These are phyloP conservation scores for Pelagia noctiluca DNA, from an alignment of 30 jellyfish, hydroid and myxozoan genomes.

Conservation along the genomic window DNA sequence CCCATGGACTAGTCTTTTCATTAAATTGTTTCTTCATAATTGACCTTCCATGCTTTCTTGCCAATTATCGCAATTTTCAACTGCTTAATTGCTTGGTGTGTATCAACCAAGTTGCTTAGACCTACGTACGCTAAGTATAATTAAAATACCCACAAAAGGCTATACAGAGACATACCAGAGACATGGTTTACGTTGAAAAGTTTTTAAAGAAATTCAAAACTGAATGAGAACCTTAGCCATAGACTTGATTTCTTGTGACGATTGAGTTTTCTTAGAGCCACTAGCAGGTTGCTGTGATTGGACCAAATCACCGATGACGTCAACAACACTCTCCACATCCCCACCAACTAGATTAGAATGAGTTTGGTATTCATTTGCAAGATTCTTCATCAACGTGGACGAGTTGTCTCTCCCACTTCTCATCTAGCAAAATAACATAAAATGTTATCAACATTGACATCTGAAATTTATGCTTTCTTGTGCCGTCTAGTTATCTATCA, in stretches of 20 bases:
- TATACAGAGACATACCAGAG: no score
- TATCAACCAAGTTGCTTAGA: no score
- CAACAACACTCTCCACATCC: constrained; percentile 28
- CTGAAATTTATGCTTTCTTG: neutral
- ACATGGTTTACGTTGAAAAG: no score
- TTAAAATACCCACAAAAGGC: no score
- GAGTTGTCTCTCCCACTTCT: constrained; percentile 3
- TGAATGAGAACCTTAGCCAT: constrained; percentile 37
- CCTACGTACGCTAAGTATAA: no score
- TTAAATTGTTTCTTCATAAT: no score
- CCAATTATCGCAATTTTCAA: no score
- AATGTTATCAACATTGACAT: neutral
- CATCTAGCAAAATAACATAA: neutral
- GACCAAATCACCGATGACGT: constrained; percentile 27
- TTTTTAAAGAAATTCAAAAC: no score
- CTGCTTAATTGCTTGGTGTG: no score
- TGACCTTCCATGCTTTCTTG: no score
- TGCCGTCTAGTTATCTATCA: no score
- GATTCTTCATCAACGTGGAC: constrained; percentile 12
- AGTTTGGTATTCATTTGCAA: constrained; percentile 3
- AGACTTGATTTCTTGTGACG: neutral
- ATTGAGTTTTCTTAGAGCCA: neutral
- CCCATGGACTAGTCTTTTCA: no score
- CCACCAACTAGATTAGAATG: constrained; percentile 42
- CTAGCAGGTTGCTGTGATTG: neutral